Base-by-base conservation (phyloP, 2,113 vertebrate genomes). In the Semnornis frantzii region DNA sequence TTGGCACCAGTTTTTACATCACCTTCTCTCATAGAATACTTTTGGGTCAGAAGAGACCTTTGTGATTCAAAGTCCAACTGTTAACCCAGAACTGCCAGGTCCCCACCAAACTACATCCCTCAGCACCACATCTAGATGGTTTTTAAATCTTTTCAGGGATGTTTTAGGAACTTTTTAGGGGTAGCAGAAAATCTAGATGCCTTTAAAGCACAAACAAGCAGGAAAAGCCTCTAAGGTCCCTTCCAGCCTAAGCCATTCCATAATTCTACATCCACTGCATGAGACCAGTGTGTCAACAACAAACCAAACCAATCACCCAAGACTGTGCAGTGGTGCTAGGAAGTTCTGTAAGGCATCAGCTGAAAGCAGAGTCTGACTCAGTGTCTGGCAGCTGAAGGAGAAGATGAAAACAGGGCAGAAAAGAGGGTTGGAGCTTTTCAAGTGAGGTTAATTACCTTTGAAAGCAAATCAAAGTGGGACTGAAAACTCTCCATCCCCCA, bases 281-380 rank as follows among this genome's bases (percentile, higher is more conserved):
- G 27, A 91, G 5, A 69, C 14, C 25, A 54, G 80, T 39, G 33
- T 28, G 24, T 54, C 17, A 44, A 71, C 89, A 60, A 0, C 34
- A 92, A 92, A 14, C 3, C 15, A 27, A 79, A 58, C 0, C 4
- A 60, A 19, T 17, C 44, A 70, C 4, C 2, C 16, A 58, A 54
- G 34, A 62, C 10, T 0, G 0, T 55, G 6, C 5, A 34, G 50
- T 28, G 7, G 6, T 62, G 21, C 4, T n/a, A 59, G 6, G 34
- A 65, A 76, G 34, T 39, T 62, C 30, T 68, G 8, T 75, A 75
- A 72, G 10, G 8, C 15, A 58, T 42, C 44, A 52, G 12, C 15
- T 75, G 42, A 86, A 92, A 84, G 4, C 25, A 78, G 44, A 44
- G 8, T n/a, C 18, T 52, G 34, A 69, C 81, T 88, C 62, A 62